Evolutionary conservation across 2,888 invertebrate species (phyloP), one percentile per base, ranked within the genome.

Genomic region (Drosophila mimica): DNA sequence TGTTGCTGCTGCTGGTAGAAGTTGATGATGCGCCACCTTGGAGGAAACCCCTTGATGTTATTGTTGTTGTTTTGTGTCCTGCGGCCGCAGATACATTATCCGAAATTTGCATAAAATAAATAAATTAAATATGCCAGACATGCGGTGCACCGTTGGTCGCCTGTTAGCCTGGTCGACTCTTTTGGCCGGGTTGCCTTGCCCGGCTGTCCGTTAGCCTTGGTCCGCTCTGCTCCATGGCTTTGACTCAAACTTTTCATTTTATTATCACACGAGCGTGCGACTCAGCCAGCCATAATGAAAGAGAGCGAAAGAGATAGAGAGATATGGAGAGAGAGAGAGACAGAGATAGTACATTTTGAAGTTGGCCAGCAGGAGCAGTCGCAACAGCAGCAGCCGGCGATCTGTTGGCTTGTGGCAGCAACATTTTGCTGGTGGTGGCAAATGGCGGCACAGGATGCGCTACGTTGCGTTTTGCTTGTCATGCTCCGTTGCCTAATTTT

Each of bases 41-140:
- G 60, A 77, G 80, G 80, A 64, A 89, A 82, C 82, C 81, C 79
- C 86, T 83, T 88, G 82, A 79, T 81, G 36, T 68, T 75, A 67
- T 68, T 75, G 54, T 72, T 80, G 57, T 62, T 78, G 79, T 80
- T 74, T 80, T 78, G 82, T 89, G 85, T 91, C 90, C 90, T 90
- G 89, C 82, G 89, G 87, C 87, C 88, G 86, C 89, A 91, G 88
- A 88, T 89, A 91, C 90, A 91, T 91, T 90, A 88, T 91, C 91
- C 91, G 66, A 92, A 91, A 91, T 91, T 91, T 92, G 89, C 91
- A 92, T 91, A 92, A 92, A 92, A 92, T 92, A 92, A 91, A 91
- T 92, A 91, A 92, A 91, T 91, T 92, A 91, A 91, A 83, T 86
- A 90, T 87, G 89, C 88, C 91, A 86, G 91, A 88, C 90, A 90